Conservation (phyloP, 2,113 vertebrate genomes). For the Ammospiza caudacuta region DNA sequence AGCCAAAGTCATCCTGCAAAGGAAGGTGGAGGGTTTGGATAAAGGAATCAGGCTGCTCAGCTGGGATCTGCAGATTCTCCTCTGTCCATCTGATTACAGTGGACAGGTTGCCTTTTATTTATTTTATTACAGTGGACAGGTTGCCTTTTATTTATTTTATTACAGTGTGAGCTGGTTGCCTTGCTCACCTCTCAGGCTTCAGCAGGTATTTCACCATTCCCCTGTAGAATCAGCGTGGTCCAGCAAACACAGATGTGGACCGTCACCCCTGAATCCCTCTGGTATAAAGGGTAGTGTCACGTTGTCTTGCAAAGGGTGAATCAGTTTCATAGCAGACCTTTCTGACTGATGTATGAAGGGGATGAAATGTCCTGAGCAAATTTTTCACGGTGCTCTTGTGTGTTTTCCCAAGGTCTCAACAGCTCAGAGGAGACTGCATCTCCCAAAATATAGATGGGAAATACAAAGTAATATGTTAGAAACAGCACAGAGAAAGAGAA, state of each 20-base stretch:
- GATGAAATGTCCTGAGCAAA: too few species aligned
- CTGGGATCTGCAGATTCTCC: not conserved
- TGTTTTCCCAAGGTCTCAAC: not conserved
- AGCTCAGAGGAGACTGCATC: not conserved
- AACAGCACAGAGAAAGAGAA: not conserved
- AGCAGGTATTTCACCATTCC: not conserved
- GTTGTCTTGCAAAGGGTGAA: not conserved
- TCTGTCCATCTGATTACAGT: not conserved
- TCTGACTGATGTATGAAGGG: not conserved
- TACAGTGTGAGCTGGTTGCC: not conserved
- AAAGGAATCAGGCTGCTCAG: not conserved
- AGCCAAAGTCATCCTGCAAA: not conserved
- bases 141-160: not conserved
- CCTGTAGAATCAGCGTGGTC: fast-evolving
- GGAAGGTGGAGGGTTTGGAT: not conserved
- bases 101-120: not conserved
- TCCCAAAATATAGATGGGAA: not conserved
- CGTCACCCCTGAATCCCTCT: not conserved
- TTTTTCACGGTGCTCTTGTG: not conserved
- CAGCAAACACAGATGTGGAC: too few species aligned
- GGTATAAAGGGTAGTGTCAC: not conserved
- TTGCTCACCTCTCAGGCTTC: not conserved
- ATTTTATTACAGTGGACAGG: too few species aligned
- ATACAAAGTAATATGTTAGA: not conserved
- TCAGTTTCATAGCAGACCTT: not conserved